Base-by-base conservation (phyloP, 2,888 invertebrate species). In the Odontocolon sp. region DNA sequence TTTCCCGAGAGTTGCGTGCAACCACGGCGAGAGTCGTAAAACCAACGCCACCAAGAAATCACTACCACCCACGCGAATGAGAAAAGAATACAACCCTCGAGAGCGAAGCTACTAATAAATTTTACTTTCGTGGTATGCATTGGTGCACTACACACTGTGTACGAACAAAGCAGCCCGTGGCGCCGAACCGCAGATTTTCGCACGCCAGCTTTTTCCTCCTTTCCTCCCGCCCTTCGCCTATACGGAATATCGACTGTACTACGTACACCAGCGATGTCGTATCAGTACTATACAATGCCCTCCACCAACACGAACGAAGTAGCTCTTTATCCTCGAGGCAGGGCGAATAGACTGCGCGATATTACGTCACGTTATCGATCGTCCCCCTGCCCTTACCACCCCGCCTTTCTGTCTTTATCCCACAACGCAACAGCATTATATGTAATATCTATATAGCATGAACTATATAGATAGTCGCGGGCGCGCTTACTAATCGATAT, bases 321-420 rank as follows among this genome's bases (percentile, higher is more conserved):
- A 73, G 42, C 61, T 64, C 50, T 77, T 68, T 57, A 50, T 57
- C 56, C 38, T 59, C 23, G 42, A 57, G 33, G 14, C 59, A 45
- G 36, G 33, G 61, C 40, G 9, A 28, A 56, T 61, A 26, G 45
- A 72, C 57, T 47, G 59, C 64, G 57, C 57, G 64, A 77, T 68
- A 64, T 77, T 72, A 77, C 77, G 72, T 72, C 77, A 72, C 77
- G 16, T 50, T 67, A 77, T 77, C 72, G 77, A 77, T 72, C 63
- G 56, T 11, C 33, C 40, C 23, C 38, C 66, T 45, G n/a, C 40
- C 1, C 31, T 31, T 11, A 28, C 11, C 33, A 2, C 52, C 16
- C 2, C 11, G 9, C 26, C 28, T 11, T 18, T 28, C 61, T 28
- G 28, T 31, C 26, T 45, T 70, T 57, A 57, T 69, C 75, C 64